phyloP scores from a whole-genome alignment of 2,888 invertebrate species.

The Drosophila mayaguana region DNA sequence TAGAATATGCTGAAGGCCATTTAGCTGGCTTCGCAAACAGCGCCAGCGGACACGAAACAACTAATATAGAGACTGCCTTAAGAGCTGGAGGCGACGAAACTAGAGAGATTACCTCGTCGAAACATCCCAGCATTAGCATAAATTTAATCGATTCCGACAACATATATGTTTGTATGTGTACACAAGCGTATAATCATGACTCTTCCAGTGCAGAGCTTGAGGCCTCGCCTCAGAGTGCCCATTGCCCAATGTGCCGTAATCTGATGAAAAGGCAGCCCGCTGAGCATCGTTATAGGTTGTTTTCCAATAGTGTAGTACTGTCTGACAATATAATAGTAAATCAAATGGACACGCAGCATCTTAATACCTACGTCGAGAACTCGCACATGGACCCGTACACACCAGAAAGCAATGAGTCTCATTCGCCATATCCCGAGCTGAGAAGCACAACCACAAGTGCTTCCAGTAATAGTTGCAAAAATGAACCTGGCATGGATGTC shows the following conservation, averaged over 20 bases:
- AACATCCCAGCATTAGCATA: constrained; percentile 78
- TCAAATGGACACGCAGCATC: constrained; percentile 86
- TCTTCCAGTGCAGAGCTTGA: constrained; percentile 20
- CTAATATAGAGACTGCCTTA: not conserved
- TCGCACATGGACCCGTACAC: constrained; percentile 89
- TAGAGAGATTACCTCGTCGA: constrained; percentile 13
- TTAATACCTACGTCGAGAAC: constrained; percentile 81
- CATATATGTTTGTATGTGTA: constrained; percentile 82
- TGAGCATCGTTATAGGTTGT: constrained; percentile 79
- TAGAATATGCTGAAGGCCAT: constrained; percentile 1
- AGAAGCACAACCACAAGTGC: constrained; percentile 65
- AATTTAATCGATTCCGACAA: constrained; percentile 86
- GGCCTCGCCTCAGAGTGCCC: constrained; percentile 56
- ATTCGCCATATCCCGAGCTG: constrained; percentile 88
- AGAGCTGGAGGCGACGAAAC: constrained; percentile 8
- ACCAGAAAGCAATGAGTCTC: constrained; percentile 93
- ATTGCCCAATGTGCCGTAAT: constrained; percentile 82
- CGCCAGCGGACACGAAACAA: constrained; percentile 2
- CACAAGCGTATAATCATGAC: constrained; percentile 52
- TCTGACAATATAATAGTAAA: constrained; percentile 86
- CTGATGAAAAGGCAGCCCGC: constrained; percentile 79
- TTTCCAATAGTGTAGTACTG: constrained; percentile 81
- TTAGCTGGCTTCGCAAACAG: constrained; percentile 11
- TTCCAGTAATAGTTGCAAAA: constrained; percentile 68
- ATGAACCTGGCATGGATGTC: constrained; percentile 37